Base-by-base conservation (phyloP, 2,113 vertebrate species). In the Sphaerodactylus townsendi region DNA sequence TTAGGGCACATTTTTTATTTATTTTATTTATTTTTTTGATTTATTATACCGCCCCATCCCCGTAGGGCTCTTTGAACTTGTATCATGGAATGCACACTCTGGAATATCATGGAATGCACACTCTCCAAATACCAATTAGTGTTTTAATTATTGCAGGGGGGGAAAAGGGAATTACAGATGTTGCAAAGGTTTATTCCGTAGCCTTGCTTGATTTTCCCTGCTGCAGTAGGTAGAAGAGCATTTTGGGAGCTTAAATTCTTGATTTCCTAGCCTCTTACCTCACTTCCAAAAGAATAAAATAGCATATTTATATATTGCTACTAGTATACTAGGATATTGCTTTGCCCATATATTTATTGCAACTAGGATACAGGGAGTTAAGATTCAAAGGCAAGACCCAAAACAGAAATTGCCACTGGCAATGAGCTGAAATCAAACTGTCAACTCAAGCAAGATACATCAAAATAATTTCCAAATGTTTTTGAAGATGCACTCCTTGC, bases 341-440 rank as follows among this genome's bases (percentile, higher is more conserved):
- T n/a, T n/a, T n/a, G n/a, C n/a, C n/a, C n/a, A n/a, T n/a, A n/a
- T n/a, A n/a, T n/a, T n/a, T n/a, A n/a, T n/a, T n/a, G n/a, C n/a
- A n/a, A n/a, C n/a, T n/a, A 82, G n/a, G 50, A 37, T 73, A 77
- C 59, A 79, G 77, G 85, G 74, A 90, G 62, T 76, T 90, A 85
- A 46, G 28, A 89, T 64, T 64, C 59, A 84, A 78, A 73, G 39
- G 23, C 65, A 66, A 72, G 89, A 92, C 82, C 88, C 89, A 85
- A 91, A 70, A 78, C 37, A 92, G 72, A 37, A 86, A 87, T 86
- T 88, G 74, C 82, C 86, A 78, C 66, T 88, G 86, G 89, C 41
- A 0, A n/a, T 73, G 85, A 21, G 82, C 90, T 93, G 64, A 92
- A 91, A 92, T 89, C 84, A 93, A 93, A 87, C 72, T 79, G 85